These are phyloP conservation scores for Ophion obscuratus DNA, from an alignment of 2,888 invertebrate species.

Conservation along the genomic window DNA sequence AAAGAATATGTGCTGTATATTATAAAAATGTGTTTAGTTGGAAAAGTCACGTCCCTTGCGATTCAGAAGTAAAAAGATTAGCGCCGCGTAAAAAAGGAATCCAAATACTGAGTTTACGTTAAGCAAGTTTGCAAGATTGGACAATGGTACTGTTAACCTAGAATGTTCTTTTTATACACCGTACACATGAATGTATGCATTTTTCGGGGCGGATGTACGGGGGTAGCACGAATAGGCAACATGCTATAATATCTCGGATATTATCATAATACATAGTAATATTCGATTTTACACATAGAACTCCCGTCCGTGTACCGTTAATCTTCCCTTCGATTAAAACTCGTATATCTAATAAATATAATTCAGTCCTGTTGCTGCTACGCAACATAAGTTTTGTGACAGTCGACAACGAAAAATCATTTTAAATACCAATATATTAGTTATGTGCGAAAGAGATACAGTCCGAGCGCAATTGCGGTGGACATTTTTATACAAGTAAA, in stretches of 20 bases:
- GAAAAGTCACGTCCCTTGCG: too few relatives aligned
- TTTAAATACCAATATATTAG: too few relatives aligned
- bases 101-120: too few relatives aligned
- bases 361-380: neutral
- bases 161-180: neutral
- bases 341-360: neutral
- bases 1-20: too few relatives aligned
- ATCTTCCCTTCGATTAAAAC: too few relatives aligned
- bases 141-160: neutral
- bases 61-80: too few relatives aligned
- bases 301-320: neutral
- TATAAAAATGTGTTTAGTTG: too few relatives aligned
- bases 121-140: neutral
- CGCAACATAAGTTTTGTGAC: too few relatives aligned
- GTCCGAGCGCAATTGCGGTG: neutral
- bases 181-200: neutral
- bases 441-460: too few relatives aligned
- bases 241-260: slow-evolving; percentile 42
- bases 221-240: slow-evolving; percentile 50
- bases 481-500: neutral
- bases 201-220: slow-evolving; percentile 42
- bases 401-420: too few relatives aligned
- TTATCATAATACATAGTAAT: slow-evolving; percentile 31
- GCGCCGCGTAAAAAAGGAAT: too few relatives aligned
- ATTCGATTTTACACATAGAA: slow-evolving; percentile 24